Percentiles rank a stretch among this genome's conserved stretches.
Evolutionary conservation across 2,888 invertebrate species (phyloP).

Genomic region (Drepanosiphum platanoidis): DNA sequence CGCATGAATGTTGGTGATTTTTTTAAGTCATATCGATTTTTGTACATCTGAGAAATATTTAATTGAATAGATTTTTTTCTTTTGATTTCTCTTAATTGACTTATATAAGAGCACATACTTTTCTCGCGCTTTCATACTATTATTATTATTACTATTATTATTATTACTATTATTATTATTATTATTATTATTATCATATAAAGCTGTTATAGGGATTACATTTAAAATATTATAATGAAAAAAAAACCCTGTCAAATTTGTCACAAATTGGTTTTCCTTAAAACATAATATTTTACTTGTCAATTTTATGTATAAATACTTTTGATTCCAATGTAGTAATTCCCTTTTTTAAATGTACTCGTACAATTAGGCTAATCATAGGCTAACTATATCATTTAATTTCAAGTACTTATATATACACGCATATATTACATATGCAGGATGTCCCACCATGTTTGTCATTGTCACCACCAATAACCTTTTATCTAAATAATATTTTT

Average conservation of each 20-base stretch:
- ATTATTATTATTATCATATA: background rate
- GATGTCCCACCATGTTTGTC: too few species aligned
- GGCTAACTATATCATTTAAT: background rate
- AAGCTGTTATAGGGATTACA: background rate
- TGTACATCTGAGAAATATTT: background rate
- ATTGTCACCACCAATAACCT: too few species aligned
- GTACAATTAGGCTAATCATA: background rate
- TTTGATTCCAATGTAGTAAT: background rate
- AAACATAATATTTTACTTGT: slow-evolving; percentile 24
- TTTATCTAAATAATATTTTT: too few species aligned
- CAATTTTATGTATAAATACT: background rate
- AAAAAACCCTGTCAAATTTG: slow-evolving; percentile 5
- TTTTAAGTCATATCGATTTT: background rate
- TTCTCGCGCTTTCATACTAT: too few species aligned
- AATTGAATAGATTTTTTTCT: too few species aligned
- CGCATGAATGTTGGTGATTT: background rate
- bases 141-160: too few species aligned
- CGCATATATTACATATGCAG: too few species aligned
- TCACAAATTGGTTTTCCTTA: background rate
- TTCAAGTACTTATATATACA: background rate
- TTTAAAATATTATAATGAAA: slow-evolving; percentile 43
- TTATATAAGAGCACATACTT: too few species aligned
- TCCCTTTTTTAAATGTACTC: background rate
- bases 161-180: background rate
- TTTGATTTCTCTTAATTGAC: too few species aligned